These are phyloP conservation scores for Penelope pileata DNA, from an alignment of 2,113 vertebrate genomes.

Conservation along the genomic window DNA sequence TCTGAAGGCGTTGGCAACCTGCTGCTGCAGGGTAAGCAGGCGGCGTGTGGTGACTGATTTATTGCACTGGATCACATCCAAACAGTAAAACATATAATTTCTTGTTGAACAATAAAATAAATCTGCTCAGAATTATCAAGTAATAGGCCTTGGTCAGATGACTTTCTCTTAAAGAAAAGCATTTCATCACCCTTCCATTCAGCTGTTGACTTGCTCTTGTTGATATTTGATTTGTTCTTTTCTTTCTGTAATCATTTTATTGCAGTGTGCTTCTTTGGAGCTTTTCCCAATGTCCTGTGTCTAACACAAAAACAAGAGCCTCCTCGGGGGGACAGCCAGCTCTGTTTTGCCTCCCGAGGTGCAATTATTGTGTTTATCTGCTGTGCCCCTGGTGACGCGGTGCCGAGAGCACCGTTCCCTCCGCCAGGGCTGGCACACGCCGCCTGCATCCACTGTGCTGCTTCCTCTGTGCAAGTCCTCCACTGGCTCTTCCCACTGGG, in stretches of 20 bases:
- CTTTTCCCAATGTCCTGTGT: not conserved
- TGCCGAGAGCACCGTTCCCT: not conserved
- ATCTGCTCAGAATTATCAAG: not conserved
- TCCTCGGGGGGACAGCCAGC: constrained; percentile 71
- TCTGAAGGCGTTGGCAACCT: not conserved
- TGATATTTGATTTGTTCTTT: not conserved
- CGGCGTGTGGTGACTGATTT: not conserved
- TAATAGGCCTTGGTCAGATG: not conserved
- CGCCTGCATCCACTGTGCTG: not conserved
- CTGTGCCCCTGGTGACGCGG: not conserved
- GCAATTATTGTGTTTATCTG: constrained; percentile 80
- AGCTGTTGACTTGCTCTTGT: not conserved
- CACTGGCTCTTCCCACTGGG: not conserved
- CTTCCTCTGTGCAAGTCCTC: not conserved
- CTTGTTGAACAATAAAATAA: not conserved
- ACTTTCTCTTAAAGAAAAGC: not conserved
- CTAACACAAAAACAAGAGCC: constrained; percentile 49
- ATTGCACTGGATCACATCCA: not conserved
- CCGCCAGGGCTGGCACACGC: not conserved
- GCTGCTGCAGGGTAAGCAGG: not conserved
- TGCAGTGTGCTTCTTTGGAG: not conserved
- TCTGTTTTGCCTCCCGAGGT: constrained; percentile 79
- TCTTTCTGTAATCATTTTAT: not conserved
- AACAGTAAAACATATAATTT: not conserved
- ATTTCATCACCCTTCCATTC: not conserved